These are phyloP conservation scores for Muschampia staudingeri DNA, from an alignment of 2,888 invertebrate species.

Conservation along the genomic window DNA sequence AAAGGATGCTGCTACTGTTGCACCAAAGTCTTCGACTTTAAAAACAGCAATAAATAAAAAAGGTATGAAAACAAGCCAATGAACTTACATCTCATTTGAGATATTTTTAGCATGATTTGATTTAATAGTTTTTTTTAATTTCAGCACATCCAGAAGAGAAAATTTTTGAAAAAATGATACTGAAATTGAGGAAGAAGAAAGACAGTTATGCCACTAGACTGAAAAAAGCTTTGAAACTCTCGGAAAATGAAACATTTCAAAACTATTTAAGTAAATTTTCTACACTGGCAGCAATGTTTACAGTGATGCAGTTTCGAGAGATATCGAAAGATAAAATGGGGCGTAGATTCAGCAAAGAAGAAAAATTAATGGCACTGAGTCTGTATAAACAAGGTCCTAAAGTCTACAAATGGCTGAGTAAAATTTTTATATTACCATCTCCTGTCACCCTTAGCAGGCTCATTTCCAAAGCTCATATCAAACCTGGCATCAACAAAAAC, in stretches of 20 bases:
- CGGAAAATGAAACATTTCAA: neutral
- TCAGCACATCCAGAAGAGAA: no score
- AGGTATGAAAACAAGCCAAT: no score
- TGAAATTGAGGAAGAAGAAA: no score
- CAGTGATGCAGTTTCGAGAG: neutral
- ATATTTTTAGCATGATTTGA: no score
- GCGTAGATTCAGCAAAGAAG: neutral
- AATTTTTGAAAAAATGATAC: no score
- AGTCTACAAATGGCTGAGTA: slow-evolving; percentile 10
- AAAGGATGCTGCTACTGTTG: no score
- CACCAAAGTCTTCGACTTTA: no score
- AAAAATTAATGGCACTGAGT: slow-evolving; percentile 15
- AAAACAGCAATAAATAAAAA: no score
- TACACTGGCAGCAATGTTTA: neutral
- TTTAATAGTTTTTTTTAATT: no score
- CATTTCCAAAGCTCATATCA: neutral
- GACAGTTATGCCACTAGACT: neutral
- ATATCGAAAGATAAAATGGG: neutral
- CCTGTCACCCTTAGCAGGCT: neutral
- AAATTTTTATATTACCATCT: slow-evolving; percentile 15
- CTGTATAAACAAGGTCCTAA: slow-evolving; percentile 19
- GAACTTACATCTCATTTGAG: no score
- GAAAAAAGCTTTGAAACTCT: neutral
- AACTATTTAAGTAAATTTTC: neutral
- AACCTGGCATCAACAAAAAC: neutral